A percentile compares a stretch with the other conserved stretches of the same genome.
Conservation (phyloP, 1,140 invertebrate genomes). For the Neodiprion virginianus region DNA sequence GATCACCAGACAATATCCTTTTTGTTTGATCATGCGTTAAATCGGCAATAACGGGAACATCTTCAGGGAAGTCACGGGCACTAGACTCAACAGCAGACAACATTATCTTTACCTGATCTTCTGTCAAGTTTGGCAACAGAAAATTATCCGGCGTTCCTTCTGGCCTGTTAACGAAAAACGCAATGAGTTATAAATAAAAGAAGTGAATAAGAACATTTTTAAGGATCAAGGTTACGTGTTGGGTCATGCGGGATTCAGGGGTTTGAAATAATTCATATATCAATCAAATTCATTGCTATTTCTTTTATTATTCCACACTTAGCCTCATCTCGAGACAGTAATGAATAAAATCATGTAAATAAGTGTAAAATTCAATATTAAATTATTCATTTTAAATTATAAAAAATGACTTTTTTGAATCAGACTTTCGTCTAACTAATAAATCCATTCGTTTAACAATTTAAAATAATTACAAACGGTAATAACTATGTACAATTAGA, state of each 20-base stretch:
- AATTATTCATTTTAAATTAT: slow-evolving; percentile 8
- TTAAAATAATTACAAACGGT: not conserved
- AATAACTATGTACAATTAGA: too few species aligned
- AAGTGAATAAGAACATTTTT: not conserved
- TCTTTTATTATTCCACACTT: not conserved
- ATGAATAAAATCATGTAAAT: not conserved
- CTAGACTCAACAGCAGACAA: not conserved
- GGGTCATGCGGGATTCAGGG: not conserved
- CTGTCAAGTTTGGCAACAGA: not conserved
- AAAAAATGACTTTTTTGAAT: not conserved
- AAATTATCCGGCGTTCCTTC: not conserved
- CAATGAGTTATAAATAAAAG: not conserved
- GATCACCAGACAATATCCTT: not conserved
- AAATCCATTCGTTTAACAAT: slow-evolving; percentile 5
- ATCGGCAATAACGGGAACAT: not conserved
- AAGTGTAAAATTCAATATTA: not conserved
- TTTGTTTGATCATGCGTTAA: not conserved
- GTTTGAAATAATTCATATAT: too few species aligned
- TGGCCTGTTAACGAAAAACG: not conserved
- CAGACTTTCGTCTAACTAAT: not conserved
- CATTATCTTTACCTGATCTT: not conserved
- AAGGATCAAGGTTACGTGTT: not conserved
- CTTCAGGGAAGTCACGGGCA: not conserved
- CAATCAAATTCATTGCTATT: too few species aligned
- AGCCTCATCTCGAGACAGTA: slow-evolving; percentile 6